Evolutionary conservation across 2,888 invertebrate genomes (phyloP), one percentile per base, ranked within the genome.

Genomic region (Hoplodrina ambigua): DNA sequence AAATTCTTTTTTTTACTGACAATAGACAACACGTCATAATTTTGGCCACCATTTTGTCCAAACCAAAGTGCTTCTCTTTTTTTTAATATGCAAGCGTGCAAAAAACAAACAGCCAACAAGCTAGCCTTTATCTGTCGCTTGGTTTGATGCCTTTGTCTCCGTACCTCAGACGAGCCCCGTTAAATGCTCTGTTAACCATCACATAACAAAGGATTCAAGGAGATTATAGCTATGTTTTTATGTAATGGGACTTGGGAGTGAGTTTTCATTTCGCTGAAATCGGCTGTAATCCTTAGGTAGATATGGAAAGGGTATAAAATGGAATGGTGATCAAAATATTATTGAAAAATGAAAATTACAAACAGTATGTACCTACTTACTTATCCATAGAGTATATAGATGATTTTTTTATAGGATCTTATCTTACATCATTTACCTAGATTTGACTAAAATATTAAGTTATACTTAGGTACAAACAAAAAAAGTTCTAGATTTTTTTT

Each of bases 141-240:
- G 86, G 85, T 87, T 87, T 88, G 84, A 85, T 86, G 86, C 85
- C 85, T 87, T 90, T 86, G 84, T 84, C 80, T 85, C 72, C 77
- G 33, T 69, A 66, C 70, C 72, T 83, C 72, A 75, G 73, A 77
- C 73, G 70, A 66, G 76, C 83, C 78, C 82, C 72, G 80, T 84
- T 86, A 85, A 82, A 83, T 78, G 81, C 83, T 84, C 82, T 81
- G 85, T 82, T 86, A 85, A 84, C 75, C 81, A 83, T 78, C 77
- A 75, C 78, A 75, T 81, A 81, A 85, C 86, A 86, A 86, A 85
- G 81, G 79, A 78, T 78, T 72, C 67, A 70, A 59, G 74, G 54
- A 83, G 81, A 83, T 80, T 80, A 80, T 72, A 78, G 70, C 60
- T 75, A 72, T 76, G 72, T 79, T 85, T 77, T 78, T 82, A 70